Evolutionary conservation across 2,888 invertebrate genomes (phyloP).

Genomic region (Trachelus iudaicus): DNA sequence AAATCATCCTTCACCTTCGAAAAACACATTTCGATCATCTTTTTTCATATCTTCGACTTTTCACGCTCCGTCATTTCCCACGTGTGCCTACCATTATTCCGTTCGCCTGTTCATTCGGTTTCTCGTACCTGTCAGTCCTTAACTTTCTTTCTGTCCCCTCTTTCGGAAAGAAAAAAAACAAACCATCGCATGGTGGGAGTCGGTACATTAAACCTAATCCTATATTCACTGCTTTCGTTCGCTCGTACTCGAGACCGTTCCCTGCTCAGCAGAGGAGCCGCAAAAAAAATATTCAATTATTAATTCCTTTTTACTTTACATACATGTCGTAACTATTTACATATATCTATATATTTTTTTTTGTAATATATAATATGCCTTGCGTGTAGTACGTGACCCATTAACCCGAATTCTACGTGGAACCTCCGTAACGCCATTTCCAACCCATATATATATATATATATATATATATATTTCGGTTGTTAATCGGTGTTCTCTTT

Average conservation of each 20-base stretch:
- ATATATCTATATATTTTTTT: slow-evolving; percentile 5
- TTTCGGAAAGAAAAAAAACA: not conserved
- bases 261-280: slow-evolving; percentile 42
- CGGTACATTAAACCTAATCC: slow-evolving; percentile 32
- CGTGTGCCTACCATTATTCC: not conserved
- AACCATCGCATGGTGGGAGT: not conserved
- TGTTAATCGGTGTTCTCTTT: not conserved
- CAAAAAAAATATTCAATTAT: slow-evolving; percentile 26
- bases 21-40: not conserved
- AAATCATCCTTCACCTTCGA: not conserved
- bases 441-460: too few species aligned
- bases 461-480: too few species aligned
- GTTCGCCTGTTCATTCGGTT: not conserved
- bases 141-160: not conserved
- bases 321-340: not conserved
- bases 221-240: slow-evolving; percentile 33
- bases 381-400: not conserved
- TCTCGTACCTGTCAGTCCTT: not conserved
- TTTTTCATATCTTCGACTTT: slow-evolving; percentile 8
- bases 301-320: not conserved
- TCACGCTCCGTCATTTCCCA: slow-evolving; percentile 5
- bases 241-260: slow-evolving; percentile 15
- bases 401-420: not conserved
- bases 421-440: not conserved
- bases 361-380: not conserved